Evolutionary conservation across 1,140 invertebrate genomes (phyloP).

Genomic region (Orchestia grillus): DNA sequence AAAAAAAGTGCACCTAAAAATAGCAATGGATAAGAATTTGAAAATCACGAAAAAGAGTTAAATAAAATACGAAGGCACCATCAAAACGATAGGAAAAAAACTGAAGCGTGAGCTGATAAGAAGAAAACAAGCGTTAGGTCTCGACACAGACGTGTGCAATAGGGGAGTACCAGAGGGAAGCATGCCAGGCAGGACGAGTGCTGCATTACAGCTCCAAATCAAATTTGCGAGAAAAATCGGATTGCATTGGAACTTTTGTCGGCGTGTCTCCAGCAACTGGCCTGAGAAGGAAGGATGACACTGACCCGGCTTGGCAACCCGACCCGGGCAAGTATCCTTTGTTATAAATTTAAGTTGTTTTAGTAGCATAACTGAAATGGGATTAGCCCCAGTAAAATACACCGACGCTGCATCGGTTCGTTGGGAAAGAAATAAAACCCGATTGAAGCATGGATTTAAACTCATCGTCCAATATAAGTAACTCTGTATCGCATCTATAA

Average conservation of each 20-base stretch:
- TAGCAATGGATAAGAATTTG: too few relatives aligned
- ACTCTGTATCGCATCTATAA: too few relatives aligned
- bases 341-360: not conserved
- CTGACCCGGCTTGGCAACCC: not conserved
- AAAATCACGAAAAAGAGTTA: not conserved
- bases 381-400: too few relatives aligned
- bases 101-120: too few relatives aligned
- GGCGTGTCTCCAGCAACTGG: not conserved
- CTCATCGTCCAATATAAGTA: too few relatives aligned
- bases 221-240: not conserved
- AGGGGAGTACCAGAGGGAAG: not conserved
- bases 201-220: conserved; percentile 2
- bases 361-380: not conserved
- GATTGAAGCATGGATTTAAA: too few relatives aligned
- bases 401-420: too few relatives aligned
- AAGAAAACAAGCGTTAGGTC: not conserved
- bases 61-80: too few relatives aligned
- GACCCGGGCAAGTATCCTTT: not conserved
- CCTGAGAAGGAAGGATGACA: not conserved
- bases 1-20: too few relatives aligned
- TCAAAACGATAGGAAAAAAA: too few relatives aligned
- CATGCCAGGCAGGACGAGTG: not conserved
- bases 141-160: not conserved
- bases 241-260: conserved; percentile 46
- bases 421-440: too few relatives aligned